Conservation (phyloP, 2,113 vertebrate species). For the Grantiella picta region DNA sequence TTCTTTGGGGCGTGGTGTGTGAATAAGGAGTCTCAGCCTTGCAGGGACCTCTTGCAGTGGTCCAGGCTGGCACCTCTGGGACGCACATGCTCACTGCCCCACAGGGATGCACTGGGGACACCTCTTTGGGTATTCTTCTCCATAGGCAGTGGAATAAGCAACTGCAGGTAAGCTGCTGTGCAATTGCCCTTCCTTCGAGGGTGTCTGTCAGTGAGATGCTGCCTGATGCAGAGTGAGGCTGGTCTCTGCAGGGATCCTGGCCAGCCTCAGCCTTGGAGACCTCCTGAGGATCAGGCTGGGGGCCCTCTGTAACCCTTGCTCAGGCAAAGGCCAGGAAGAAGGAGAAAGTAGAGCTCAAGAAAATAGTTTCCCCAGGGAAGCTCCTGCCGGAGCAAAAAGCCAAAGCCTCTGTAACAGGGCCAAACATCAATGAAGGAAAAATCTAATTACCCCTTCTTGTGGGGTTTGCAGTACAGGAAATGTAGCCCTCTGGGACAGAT, state of each 20-base stretch:
- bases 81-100: not conserved
- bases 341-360: not conserved
- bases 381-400: not conserved
- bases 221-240: not conserved
- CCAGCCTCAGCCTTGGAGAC: not conserved
- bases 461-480: conserved; percentile 9
- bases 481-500: not conserved
- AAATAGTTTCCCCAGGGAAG: not conserved
- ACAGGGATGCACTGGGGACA: accelerated
- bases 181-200: not conserved
- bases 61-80: not conserved
- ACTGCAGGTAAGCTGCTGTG: not conserved
- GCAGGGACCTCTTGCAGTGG: not conserved
- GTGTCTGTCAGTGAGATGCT: not conserved
- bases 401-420: not conserved
- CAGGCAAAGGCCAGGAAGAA: not conserved
- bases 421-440: not conserved
- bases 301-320: not conserved
- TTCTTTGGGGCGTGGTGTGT: accelerated
- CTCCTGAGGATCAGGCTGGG: not conserved
- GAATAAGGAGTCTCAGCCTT: not conserved
- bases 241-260: not conserved
- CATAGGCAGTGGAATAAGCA: not conserved
- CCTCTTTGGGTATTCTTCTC: not conserved
- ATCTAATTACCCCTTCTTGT: not conserved